Conservation (phyloP, 1,140 invertebrate genomes). For the Dendroctonus valens region DNA sequence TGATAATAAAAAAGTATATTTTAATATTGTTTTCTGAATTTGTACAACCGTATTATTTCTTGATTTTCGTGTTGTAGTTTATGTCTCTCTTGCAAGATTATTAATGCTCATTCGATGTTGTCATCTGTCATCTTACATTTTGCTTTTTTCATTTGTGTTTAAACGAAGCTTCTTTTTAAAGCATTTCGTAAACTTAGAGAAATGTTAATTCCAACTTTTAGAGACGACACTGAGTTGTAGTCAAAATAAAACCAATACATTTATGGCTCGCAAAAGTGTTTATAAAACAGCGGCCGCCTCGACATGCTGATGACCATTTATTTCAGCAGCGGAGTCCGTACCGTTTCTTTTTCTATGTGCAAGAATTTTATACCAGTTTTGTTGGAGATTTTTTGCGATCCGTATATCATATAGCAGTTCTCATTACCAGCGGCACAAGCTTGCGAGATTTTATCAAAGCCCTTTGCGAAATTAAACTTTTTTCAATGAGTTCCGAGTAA, state of each 20-base stretch:
- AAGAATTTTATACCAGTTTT: constrained; percentile 41
- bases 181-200: not conserved
- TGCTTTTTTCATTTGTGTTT: not conserved
- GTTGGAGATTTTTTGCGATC: constrained; percentile 18
- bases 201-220: not conserved
- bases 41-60: not conserved
- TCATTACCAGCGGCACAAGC: constrained; percentile 26
- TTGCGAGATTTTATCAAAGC: constrained; percentile 33
- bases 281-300: constrained; percentile 44
- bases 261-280: constrained; percentile 49
- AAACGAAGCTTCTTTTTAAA: not conserved
- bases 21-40: too few species aligned
- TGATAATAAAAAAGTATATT: too few species aligned
- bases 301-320: constrained; percentile 40
- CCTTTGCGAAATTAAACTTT: constrained; percentile 30
- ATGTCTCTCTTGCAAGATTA: not conserved
- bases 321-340: constrained; percentile 35
- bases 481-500: constrained; percentile 26
- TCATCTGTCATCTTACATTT: not conserved
- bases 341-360: constrained; percentile 41
- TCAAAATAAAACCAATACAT: constrained; percentile 37
- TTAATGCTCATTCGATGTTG: not conserved
- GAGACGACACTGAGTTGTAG: not conserved
- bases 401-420: constrained; percentile 31
- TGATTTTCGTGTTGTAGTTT: not conserved